These are phyloP conservation scores for Coreius guichenoti DNA, from an alignment of 2,797 vertebrate species.

Conservation along the genomic window DNA sequence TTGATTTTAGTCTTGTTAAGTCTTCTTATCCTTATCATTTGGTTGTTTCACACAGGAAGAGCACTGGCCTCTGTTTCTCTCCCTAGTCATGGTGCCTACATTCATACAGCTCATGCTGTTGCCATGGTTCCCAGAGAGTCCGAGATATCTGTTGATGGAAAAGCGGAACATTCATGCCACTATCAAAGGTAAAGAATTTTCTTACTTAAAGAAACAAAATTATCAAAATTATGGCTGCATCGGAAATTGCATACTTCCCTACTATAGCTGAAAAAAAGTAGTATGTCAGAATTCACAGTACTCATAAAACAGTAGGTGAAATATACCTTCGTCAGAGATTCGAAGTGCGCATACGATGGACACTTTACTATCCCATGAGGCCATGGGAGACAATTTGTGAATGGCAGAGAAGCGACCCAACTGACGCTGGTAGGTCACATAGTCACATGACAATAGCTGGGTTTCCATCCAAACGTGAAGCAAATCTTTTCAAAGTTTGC, in stretches of 20 bases:
- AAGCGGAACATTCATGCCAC: conserved; percentile 80
- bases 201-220: not conserved
- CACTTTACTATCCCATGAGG: not conserved
- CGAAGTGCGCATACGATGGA: not conserved
- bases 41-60: conserved; percentile 77
- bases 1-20: not conserved
- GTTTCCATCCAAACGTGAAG: no score
- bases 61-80: conserved; percentile 87
- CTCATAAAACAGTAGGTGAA: not conserved
- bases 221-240: not conserved
- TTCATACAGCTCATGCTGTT: conserved; percentile 84
- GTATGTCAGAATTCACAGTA: not conserved
- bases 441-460: not conserved
- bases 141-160: conserved; percentile 90
- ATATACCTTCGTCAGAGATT: not conserved
- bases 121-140: conserved; percentile 92
- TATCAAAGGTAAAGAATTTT: conserved; percentile 77
- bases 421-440: not conserved
- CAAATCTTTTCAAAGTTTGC: no score
- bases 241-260: not conserved
- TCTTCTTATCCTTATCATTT: not conserved
- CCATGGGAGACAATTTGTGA: not conserved
- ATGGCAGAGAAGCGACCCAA: not conserved
- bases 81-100: conserved; percentile 82
- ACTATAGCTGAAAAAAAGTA: not conserved